Conservation (phyloP, 1,140 invertebrate genomes). For the Formica selysi region DNA sequence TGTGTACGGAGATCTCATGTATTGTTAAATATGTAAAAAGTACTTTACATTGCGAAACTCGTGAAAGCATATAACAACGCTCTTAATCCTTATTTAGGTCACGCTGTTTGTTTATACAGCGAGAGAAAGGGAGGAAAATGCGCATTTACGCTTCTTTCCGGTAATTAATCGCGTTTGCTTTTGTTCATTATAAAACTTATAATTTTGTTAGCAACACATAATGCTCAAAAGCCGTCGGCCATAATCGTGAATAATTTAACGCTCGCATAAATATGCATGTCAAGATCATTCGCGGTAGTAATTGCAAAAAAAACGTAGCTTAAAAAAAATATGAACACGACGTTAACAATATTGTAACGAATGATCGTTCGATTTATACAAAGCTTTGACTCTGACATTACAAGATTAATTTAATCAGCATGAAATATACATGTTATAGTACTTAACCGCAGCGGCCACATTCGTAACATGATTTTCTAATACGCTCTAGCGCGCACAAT, state of each 20-base stretch:
- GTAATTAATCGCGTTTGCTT: conserved; percentile 28
- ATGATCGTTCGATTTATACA: neutral
- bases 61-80: conserved; percentile 19
- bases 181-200: conserved; percentile 24
- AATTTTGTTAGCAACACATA: conserved; percentile 30
- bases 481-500: conserved; percentile 56
- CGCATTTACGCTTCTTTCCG: neutral
- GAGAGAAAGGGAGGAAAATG: neutral
- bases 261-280: neutral
- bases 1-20: conserved; percentile 29
- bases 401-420: conserved; percentile 24
- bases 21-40: conserved; percentile 55
- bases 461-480: conserved; percentile 60
- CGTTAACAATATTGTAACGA: neutral
- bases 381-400: conserved; percentile 4
- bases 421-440: conserved; percentile 16
- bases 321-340: neutral
- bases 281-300: neutral
- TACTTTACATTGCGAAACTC: conserved; percentile 31
- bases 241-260: conserved; percentile 3
- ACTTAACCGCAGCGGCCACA: conserved; percentile 42
- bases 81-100: conserved; percentile 43
- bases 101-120: conserved; percentile 3
- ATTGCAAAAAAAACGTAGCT: neutral
- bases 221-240: neutral